Evolutionary conservation across 2,888 invertebrate species (phyloP).

Genomic region (Yponomeuta malinellus): DNA sequence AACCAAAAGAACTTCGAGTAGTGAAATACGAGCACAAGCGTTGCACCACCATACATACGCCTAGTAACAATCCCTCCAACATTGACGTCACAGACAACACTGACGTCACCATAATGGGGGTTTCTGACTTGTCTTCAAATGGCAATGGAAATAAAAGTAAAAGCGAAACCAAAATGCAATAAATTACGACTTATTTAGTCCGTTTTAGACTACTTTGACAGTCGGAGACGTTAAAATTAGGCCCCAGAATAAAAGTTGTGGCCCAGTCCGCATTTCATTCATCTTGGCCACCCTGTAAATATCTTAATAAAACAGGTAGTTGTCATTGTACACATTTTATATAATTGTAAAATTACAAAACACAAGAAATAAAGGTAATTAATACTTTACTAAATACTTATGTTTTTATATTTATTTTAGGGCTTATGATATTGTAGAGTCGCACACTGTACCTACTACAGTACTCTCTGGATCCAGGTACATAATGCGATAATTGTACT

Average conservation of each 20-base stretch:
- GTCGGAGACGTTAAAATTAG: no score
- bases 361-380: background rate
- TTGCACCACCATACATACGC: background rate
- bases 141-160: no score
- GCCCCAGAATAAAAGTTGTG: no score
- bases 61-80: background rate
- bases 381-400: background rate
- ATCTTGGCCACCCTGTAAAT: no score
- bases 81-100: background rate
- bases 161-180: no score
- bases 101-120: background rate
- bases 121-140: background rate
- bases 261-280: no score
- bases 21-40: background rate
- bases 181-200: no score
- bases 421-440: background rate
- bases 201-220: no score
- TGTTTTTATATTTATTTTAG: no score
- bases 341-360: no score
- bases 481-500: slow-evolving; percentile 84
- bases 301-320: no score
- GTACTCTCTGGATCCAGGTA: slow-evolving; percentile 79
- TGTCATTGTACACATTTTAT: no score
- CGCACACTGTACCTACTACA: slow-evolving; percentile 79
- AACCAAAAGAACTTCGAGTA: background rate